Percentiles rank a stretch among this genome's conserved stretches.
These are phyloP conservation scores for Echinometra lucunter DNA, from an alignment of 53 echinoderm and acorn worm species.

Conservation along the genomic window DNA sequence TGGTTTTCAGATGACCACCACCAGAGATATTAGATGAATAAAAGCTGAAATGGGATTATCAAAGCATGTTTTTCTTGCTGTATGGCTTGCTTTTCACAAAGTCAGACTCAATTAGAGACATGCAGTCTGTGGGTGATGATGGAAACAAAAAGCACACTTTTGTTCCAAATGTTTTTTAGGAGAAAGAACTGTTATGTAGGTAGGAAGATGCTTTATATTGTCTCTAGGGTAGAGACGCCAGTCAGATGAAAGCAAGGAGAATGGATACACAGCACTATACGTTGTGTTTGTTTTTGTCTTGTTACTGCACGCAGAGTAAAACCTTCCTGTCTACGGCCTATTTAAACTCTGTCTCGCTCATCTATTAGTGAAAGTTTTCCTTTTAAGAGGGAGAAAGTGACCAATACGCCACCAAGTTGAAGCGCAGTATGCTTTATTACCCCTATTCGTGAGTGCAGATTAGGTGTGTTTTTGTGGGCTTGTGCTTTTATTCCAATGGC, in stretches of 20 bases:
- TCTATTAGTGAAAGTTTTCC: conserved; percentile 62
- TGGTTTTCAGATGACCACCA: conserved; percentile 11
- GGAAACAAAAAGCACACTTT: conserved; percentile 7
- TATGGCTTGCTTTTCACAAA: conserved; percentile 61
- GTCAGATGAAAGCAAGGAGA: neutral
- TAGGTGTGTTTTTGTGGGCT: conserved; percentile 48
- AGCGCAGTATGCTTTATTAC: conserved; percentile 17
- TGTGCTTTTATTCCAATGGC: conserved; percentile 28
- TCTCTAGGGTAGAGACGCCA: conserved; percentile 3
- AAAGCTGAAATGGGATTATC: conserved; percentile 58
- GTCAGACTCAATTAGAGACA: conserved; percentile 58
- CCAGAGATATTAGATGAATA: conserved; percentile 5
- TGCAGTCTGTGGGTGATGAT: conserved; percentile 18
- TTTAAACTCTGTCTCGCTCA: conserved; percentile 65
- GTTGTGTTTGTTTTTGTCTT: conserved; percentile 66
- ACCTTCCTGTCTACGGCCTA: conserved; percentile 68
- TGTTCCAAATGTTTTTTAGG: conserved; percentile 49
- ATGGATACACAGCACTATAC: conserved; percentile 33
- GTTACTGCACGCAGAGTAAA: conserved; percentile 56
- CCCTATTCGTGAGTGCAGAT: conserved; percentile 24
- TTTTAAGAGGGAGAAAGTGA: neutral
- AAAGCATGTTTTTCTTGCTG: conserved; percentile 49
- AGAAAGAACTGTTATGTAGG: neutral
- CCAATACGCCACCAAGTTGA: conserved; percentile 64
- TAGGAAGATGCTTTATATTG: neutral